These are phyloP conservation scores for Conchocele bisecta DNA, from an alignment of 2,888 invertebrate genomes.

Conservation along the genomic window DNA sequence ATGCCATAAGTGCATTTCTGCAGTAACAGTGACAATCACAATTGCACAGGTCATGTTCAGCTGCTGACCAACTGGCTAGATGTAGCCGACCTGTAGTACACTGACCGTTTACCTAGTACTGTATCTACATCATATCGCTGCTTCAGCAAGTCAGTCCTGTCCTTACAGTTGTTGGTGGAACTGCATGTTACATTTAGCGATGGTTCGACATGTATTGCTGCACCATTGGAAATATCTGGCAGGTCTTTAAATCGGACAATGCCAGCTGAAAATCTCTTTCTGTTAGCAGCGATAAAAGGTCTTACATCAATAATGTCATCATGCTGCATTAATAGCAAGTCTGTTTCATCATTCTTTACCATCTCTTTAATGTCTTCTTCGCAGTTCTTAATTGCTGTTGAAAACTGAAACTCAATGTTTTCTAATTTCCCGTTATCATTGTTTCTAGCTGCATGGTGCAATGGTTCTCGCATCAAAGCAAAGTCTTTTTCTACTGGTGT, in stretches of 20 bases:
- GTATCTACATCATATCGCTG: neutral
- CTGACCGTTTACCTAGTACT: neutral
- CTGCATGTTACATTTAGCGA: no score
- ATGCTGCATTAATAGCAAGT: constrained; percentile 20
- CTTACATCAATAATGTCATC: constrained; percentile 50
- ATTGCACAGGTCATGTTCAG: no score
- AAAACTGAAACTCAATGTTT: constrained; percentile 5
- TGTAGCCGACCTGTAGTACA: constrained; percentile 12
- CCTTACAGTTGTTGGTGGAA: neutral
- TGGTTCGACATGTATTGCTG: no score
- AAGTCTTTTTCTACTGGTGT: constrained; percentile 24
- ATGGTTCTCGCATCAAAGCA: neutral
- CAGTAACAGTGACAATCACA: no score
- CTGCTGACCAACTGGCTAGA: no score
- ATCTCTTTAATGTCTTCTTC: neutral
- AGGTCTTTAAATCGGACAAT: constrained; percentile 29
- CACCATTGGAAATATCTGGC: no score
- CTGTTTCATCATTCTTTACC: constrained; percentile 39
- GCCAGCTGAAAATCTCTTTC: constrained; percentile 44
- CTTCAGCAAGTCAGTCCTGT: neutral
- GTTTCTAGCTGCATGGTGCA: neutral
- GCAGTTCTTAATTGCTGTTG: constrained; percentile 1
- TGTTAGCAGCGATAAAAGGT: constrained; percentile 50
- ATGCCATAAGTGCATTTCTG: no score
- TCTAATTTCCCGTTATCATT: neutral